Conservation (phyloP, 2,888 invertebrate genomes). For the Erynnis tages region DNA sequence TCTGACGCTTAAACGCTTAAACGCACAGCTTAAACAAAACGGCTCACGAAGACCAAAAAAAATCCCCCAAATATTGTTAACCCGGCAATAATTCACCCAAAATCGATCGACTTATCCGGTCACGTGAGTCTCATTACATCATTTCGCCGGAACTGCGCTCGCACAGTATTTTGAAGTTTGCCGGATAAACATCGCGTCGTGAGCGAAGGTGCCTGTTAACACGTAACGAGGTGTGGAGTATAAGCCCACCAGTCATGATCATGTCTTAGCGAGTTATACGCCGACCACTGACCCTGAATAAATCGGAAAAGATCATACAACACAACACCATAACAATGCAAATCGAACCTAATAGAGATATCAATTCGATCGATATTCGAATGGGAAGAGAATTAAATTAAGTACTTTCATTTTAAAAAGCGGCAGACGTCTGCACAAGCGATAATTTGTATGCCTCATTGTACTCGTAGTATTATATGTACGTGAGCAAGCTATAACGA, state of each 20-base stretch:
- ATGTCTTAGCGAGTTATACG: conserved; percentile 78
- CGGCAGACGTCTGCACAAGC: conserved; percentile 64
- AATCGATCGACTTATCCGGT: conserved; percentile 47
- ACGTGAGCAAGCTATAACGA: conserved; percentile 73
- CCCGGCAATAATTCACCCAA: conserved; percentile 28
- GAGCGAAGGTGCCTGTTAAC: conserved; percentile 80
- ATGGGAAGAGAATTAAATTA: conserved; percentile 37
- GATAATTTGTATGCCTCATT: conserved; percentile 80
- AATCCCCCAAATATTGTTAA: neutral
- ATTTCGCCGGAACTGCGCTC: conserved; percentile 54
- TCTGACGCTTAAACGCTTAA: neutral
- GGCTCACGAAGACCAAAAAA: neutral
- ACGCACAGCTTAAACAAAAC: neutral
- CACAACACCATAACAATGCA: conserved; percentile 31
- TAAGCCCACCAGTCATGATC: conserved; percentile 80
- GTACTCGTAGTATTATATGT: conserved; percentile 77
- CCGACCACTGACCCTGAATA: conserved; percentile 72
- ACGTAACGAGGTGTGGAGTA: conserved; percentile 80
- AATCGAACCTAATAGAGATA: conserved; percentile 37
- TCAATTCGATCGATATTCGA: conserved; percentile 38
- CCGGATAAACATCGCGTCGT: conserved; percentile 77
- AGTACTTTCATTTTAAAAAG: conserved; percentile 53
- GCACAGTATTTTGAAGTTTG: conserved; percentile 66
- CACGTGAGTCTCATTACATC: conserved; percentile 65
- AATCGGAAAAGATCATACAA: conserved; percentile 46